phyloP scores from a whole-genome alignment of 1,140 invertebrate species.

The Pachypsylla venusta region DNA sequence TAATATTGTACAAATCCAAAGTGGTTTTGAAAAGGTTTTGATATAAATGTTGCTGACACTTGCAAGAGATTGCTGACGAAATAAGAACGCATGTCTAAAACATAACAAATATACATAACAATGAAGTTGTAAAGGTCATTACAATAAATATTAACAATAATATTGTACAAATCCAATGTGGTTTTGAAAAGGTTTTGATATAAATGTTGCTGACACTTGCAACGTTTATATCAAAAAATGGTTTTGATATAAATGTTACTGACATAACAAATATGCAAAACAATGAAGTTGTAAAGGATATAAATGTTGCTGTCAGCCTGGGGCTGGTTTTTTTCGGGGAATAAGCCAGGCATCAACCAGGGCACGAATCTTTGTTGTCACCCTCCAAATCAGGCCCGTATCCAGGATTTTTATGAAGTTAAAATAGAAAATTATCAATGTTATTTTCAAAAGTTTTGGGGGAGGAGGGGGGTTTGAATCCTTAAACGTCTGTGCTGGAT shows the following conservation, averaged over 20 bases:
- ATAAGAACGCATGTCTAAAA: conserved; percentile 21
- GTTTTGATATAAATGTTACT: conserved; percentile 18
- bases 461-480: no score
- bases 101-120: no score
- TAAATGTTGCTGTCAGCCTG: no score
- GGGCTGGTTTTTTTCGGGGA: no score
- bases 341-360: no score
- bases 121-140: conserved; percentile 6
- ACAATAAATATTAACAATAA: conserved; percentile 13
- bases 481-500: no score
- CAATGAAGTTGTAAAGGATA: conserved; percentile 12
- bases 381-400: no score
- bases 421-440: no score
- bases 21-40: conserved; percentile 35
- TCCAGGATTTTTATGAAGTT: no score
- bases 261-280: no score
- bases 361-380: no score
- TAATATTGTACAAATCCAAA: conserved; percentile 36
- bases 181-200: conserved; percentile 36
- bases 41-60: conserved; percentile 40
- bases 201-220: conserved; percentile 39
- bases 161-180: conserved; percentile 37
- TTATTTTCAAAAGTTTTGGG: no score
- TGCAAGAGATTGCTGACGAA: conserved; percentile 25
- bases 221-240: conserved; percentile 24